Evolutionary conservation across 2,113 vertebrate genomes (phyloP), one percentile per base, ranked within the genome.

Genomic region (Phalacrocorax brasilianus): DNA sequence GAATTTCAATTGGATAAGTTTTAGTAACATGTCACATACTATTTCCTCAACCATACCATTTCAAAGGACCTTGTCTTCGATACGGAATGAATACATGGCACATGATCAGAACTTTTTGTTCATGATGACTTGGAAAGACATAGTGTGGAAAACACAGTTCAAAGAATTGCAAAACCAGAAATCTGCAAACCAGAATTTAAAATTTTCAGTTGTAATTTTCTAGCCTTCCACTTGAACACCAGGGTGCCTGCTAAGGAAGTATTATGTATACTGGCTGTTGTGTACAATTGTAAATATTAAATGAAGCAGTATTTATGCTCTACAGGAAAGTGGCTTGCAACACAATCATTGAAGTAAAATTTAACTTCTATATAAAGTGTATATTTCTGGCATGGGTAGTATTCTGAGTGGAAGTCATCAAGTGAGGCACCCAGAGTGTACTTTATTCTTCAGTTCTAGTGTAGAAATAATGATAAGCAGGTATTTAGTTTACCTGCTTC

Each of bases 81-180:
- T 70, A 79, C 53, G 45, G 53, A 68, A 68, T 52, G 49, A 85
- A 47, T 79, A 53, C 67, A 65, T 93, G 78, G 82, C 90, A 90
- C 50, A n/a, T 33, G 10, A 55, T 93, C 91, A 94, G 85, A 32
- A 86, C 50, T 91, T 85, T 50, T 24, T 91, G 92, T 94, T 91
- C 90, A 38, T 91, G 78, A 47, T 94, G 88, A 55, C 88, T 96
- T 91, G 59, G 90, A 94, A 80, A 52, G 77, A 47, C 55, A 26
- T 23, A 71, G 67, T 47, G 28, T 88, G 72, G 75, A 96, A 96
- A 96, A 96, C 61, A 83, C 27, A 38, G 50, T 56, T 77, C 2
- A 2, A 85, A 90, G 85, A 89, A 88, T 91, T 94, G 85, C 78
- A 93, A 96, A 96, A 92, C 47, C 8, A 10, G 68, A 80, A 74